Evolutionary conservation across 2,113 vertebrate genomes (phyloP).

Genomic region (Passer domesticus): DNA sequence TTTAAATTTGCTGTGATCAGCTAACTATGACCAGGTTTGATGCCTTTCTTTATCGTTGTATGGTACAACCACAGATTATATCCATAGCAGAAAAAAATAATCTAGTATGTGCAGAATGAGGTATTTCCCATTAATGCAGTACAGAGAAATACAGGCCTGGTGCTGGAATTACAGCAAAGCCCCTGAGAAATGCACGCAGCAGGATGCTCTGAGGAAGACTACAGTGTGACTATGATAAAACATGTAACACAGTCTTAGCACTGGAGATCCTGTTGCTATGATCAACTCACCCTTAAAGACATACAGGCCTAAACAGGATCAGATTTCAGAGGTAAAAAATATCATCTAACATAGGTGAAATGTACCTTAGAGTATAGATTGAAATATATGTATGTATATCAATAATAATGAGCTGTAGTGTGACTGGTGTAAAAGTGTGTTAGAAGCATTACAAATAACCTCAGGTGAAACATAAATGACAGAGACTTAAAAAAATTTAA

Average conservation of each 20-base stretch:
- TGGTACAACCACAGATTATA: not conserved
- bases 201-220: not conserved
- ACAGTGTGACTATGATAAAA: not conserved
- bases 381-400: not conserved
- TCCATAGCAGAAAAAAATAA: not conserved
- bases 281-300: not conserved
- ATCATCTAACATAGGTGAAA: not conserved
- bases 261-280: not conserved
- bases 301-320: not conserved
- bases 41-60: not conserved
- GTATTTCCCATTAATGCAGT: fast-evolving
- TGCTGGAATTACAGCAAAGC: not conserved
- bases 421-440: not conserved
- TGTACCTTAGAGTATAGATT: not conserved
- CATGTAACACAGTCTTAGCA: not conserved
- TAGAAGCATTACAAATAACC: not conserved
- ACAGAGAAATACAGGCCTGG: not conserved
- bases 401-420: not conserved
- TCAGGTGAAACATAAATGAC: not conserved
- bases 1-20: not conserved
- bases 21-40: not conserved
- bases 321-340: not conserved
- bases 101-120: not conserved
- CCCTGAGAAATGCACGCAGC: not conserved
- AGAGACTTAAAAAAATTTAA: not conserved